Evolutionary conservation across 2,888 invertebrate genomes (phyloP).

Genomic region (Kryphioiulus occultus): DNA sequence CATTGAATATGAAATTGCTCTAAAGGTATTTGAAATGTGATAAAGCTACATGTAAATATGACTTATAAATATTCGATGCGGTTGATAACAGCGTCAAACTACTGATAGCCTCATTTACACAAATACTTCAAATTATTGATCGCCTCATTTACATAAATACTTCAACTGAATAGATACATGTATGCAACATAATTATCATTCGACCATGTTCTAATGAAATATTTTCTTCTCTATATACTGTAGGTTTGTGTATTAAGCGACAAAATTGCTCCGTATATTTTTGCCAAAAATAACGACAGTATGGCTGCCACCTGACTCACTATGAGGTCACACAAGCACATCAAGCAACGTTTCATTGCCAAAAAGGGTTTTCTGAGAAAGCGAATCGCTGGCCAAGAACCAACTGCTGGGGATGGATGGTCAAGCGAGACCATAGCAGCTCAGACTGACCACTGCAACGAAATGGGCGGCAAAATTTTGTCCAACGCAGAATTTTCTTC

Average conservation of each 20-base stretch:
- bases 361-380: slow-evolving; percentile 12
- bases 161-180: no score
- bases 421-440: neutral
- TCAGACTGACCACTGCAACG: neutral
- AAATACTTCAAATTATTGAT: no score
- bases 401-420: neutral
- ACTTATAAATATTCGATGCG: no score
- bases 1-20: no score
- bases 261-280: no score
- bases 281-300: no score
- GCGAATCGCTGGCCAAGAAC: slow-evolving; percentile 1
- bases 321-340: slow-evolving; percentile 17
- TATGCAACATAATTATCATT: neutral
- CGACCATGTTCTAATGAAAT: neutral
- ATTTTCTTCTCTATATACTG: neutral
- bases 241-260: neutral
- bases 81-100: no score
- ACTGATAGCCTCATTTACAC: no score
- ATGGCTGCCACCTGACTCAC: neutral
- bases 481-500: neutral
- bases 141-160: no score
- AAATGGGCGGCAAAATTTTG: neutral
- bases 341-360: neutral
- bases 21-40: no score
- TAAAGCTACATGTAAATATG: no score